Evolutionary conservation across 1,140 invertebrate genomes (phyloP), one percentile per base, ranked within the genome.

Genomic region (Drosophila bipectinata): DNA sequence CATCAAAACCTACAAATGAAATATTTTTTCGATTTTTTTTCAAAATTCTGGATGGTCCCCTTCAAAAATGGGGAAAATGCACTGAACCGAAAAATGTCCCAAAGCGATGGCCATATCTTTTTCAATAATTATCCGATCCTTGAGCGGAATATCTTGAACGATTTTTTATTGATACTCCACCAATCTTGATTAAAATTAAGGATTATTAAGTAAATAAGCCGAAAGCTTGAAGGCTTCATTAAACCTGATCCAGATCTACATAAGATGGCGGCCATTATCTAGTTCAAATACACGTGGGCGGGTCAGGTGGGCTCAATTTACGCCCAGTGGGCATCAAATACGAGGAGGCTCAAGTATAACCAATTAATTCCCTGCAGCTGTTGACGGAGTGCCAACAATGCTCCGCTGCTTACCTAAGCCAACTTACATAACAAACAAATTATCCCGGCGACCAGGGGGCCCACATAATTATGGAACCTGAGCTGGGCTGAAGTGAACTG

Each of bases 391-490:
- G 47, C 59, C 69, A 66, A 71, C 67, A 72, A 48, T 66, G 26
- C 10, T 15, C 41, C 26, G 41, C 30, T 54, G 61, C 51, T 68
- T 60, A 77, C 73, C 79, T 63, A 61, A 72, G 62, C 53, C 71
- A 44, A 51, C 61, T 87, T 78, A 63, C 77, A 75, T 82, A 85
- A 85, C 79, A 85, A 85, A 85, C 81, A 84, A 85, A 85, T 85
- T 85, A 85, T 61, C 57, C 69, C 34, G 32, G 53, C 61, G 61
- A 37, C 66, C 60, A 45, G 69, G 55, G 60, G 15, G 21, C 74
- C 68, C 57, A 78, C 64, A 78, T 85, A 87, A 85, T 87, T 85
- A 85, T 82, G 63, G 71, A 67, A 67, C 51, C 68, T 55, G 18
- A 69, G 60, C 67, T 61, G 57, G 64, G 49, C 72, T 18, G 41